Evolutionary conservation across 2,797 vertebrate species (phyloP).

Genomic region (Etheostoma nigrum): DNA sequence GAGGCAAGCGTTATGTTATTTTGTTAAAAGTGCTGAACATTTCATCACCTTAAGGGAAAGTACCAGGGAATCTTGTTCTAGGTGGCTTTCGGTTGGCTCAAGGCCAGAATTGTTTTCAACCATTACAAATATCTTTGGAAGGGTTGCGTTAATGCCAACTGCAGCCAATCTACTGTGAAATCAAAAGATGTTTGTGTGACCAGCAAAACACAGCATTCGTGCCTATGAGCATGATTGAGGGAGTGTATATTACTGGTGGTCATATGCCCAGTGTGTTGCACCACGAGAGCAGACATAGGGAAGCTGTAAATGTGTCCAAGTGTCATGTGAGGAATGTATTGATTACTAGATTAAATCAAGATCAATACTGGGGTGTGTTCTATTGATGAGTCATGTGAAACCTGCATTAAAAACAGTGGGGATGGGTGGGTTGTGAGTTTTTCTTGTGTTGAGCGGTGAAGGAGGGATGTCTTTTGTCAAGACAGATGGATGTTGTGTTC

Average conservation of each 20-base stretch:
- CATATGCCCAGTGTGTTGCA: background rate
- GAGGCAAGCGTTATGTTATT: rapidly evolving
- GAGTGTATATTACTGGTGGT: background rate
- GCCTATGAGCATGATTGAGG: background rate
- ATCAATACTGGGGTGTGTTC: conserved; percentile 46
- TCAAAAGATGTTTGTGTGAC: conserved; percentile 18
- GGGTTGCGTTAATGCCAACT: background rate
- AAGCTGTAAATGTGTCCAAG: conserved; percentile 30
- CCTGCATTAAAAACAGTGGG: conserved; percentile 6
- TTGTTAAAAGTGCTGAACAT: background rate
- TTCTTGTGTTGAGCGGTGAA: background rate
- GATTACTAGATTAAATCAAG: conserved; percentile 45
- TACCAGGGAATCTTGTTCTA: conserved; percentile 6
- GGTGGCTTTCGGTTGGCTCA: background rate
- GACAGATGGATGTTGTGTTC: conserved; percentile 36
- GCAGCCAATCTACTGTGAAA: conserved; percentile 31
- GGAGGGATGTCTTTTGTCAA: background rate
- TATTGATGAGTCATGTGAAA: conserved; percentile 45
- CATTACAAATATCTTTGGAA: conserved; percentile 2
- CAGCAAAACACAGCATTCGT: background rate
- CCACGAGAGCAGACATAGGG: background rate
- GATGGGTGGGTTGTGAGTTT: conserved; percentile 5
- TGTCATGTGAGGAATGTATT: conserved; percentile 32
- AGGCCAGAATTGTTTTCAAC: conserved; percentile 1
- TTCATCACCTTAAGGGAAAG: background rate